Evolutionary conservation across 2,888 invertebrate genomes (phyloP).

Genomic region (Chalcosyrphus nemorum): DNA sequence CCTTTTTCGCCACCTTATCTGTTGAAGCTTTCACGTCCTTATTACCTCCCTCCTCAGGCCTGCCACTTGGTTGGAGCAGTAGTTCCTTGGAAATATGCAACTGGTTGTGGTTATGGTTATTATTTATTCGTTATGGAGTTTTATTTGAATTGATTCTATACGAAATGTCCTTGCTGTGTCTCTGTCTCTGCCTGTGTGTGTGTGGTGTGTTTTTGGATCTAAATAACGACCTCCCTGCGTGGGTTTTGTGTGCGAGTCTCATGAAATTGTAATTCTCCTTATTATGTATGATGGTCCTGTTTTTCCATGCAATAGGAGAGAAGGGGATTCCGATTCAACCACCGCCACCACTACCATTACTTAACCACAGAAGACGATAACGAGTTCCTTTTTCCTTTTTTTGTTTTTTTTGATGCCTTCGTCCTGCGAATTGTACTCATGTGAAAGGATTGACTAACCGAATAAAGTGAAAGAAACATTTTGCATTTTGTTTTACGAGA

Average conservation of each 20-base stretch:
- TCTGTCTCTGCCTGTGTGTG: too few relatives aligned
- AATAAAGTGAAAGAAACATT: slow-evolving; percentile 21
- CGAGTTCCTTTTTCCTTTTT: neutral
- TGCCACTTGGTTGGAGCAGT: too few relatives aligned
- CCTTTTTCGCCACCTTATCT: slow-evolving; percentile 23
- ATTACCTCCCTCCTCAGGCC: slow-evolving; percentile 4
- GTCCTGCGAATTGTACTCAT: neutral
- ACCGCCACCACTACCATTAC: neutral
- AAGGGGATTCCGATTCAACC: too few relatives aligned
- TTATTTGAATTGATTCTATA: slow-evolving; percentile 61
- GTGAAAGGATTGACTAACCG: slow-evolving; percentile 17
- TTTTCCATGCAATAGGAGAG: slow-evolving; percentile 38
- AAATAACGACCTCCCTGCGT: slow-evolving; percentile 10
- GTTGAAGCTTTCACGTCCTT: slow-evolving; percentile 1
- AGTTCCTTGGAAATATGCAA: slow-evolving; percentile 13
- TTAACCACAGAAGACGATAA: slow-evolving; percentile 9
- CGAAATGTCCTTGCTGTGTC: slow-evolving; percentile 17
- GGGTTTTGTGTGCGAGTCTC: neutral
- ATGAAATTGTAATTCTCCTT: slow-evolving; percentile 38
- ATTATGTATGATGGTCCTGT: slow-evolving; percentile 13
- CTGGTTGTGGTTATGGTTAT: slow-evolving; percentile 35
- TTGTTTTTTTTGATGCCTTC: too few relatives aligned
- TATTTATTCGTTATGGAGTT: slow-evolving; percentile 49
- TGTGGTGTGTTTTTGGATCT: too few relatives aligned
- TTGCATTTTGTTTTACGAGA: slow-evolving; percentile 34